These are phyloP conservation scores for Drosophila tanythrix DNA, from an alignment of 2,888 invertebrate genomes.

Conservation along the genomic window DNA sequence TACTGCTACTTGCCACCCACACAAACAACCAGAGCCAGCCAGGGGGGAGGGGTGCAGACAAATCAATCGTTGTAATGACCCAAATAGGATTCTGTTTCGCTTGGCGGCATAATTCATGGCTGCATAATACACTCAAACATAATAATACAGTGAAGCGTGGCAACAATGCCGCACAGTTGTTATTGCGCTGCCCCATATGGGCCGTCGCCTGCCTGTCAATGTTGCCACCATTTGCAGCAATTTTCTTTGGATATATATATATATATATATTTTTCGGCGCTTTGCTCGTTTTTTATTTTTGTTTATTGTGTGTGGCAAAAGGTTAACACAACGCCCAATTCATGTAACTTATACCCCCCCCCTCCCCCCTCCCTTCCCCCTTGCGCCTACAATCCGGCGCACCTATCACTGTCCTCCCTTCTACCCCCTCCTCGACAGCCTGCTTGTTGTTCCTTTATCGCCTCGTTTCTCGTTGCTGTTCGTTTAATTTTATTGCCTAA, in stretches of 20 bases:
- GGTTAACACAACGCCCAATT: slow-evolving; percentile 55
- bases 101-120: slow-evolving; percentile 42
- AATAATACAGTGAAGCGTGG: slow-evolving; percentile 41
- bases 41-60: slow-evolving; percentile 2
- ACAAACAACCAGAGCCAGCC: slow-evolving; percentile 3
- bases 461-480: slow-evolving; percentile 67
- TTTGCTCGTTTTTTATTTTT: slow-evolving; percentile 20
- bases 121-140: slow-evolving; percentile 33
- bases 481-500: slow-evolving; percentile 80
- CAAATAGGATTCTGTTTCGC: slow-evolving; percentile 43
- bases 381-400: neutral
- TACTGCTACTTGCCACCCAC: slow-evolving; percentile 25
- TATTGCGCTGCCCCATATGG: slow-evolving; percentile 36
- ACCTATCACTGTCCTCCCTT: neutral
- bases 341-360: neutral
- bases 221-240: slow-evolving; percentile 60
- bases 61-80: slow-evolving; percentile 56
- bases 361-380: neutral
- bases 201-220: slow-evolving; percentile 50
- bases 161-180: slow-evolving; percentile 32
- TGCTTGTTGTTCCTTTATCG: slow-evolving; percentile 21
- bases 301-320: slow-evolving; percentile 54
- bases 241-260: slow-evolving; percentile 32
- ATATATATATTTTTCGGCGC: neutral
- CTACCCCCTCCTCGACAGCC: neutral